These are phyloP conservation scores for Sebastes taczanowskii DNA, from an alignment of 2,797 vertebrate species.

Conservation along the genomic window DNA sequence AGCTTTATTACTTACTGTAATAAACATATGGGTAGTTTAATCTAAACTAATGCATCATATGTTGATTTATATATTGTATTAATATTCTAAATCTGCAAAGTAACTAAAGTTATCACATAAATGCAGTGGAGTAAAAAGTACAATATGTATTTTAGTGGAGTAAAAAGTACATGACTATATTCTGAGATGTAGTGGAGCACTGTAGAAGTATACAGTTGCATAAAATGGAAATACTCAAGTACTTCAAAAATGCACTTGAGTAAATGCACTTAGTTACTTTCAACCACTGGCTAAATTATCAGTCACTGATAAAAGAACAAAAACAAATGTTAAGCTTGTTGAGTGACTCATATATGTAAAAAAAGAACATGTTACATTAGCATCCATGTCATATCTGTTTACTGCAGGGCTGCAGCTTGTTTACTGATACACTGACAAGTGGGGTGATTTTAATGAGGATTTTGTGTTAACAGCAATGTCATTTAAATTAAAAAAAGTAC, in stretches of 20 bases:
- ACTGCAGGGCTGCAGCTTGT: neutral
- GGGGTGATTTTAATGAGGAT: neutral
- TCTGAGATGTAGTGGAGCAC: neutral
- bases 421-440: conserved; percentile 2
- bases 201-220: neutral
- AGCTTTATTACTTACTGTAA: neutral
- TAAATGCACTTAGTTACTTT: neutral
- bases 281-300: neutral
- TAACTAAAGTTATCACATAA: neutral
- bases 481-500: neutral
- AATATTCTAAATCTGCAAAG: neutral
- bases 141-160: neutral
- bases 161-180: too few relatives aligned
- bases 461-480: neutral
- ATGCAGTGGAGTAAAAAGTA: neutral
- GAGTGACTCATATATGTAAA: neutral
- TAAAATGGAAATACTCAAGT: neutral
- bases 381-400: neutral
- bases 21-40: neutral
- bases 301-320: neutral
- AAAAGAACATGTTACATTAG: neutral
- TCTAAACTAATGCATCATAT: neutral
- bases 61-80: neutral
- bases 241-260: neutral
- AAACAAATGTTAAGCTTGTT: neutral